These are phyloP conservation scores for Catocala nupta DNA, from an alignment of 2,888 invertebrate species.

Conservation along the genomic window DNA sequence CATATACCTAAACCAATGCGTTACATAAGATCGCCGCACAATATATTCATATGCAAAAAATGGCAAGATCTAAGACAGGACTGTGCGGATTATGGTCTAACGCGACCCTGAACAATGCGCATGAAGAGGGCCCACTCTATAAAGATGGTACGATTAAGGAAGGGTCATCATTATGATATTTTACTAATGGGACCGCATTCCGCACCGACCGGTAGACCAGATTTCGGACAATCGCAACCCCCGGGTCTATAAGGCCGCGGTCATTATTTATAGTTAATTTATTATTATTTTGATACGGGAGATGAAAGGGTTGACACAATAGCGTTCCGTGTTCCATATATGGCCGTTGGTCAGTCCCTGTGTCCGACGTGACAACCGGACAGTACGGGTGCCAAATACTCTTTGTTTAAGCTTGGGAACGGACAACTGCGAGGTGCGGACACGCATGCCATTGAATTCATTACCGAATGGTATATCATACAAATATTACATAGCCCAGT, in stretches of 20 bases:
- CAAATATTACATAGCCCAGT: neutral
- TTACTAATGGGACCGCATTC: constrained; percentile 85
- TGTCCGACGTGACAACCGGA: constrained; percentile 58
- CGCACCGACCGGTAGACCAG: constrained; percentile 80
- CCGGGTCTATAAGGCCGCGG: constrained; percentile 55
- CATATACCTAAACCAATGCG: constrained; percentile 28
- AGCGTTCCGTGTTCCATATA: constrained; percentile 74
- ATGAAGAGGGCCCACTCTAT: constrained; percentile 82
- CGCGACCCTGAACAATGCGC: constrained; percentile 71
- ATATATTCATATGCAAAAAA: constrained; percentile 79
- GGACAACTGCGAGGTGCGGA: constrained; percentile 22
- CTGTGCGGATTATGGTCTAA: constrained; percentile 84
- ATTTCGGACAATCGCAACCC: constrained; percentile 58
- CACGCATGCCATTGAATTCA: constrained; percentile 26
- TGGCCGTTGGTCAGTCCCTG: constrained; percentile 75
- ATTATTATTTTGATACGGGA: constrained; percentile 86
- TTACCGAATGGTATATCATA: constrained; percentile 5
- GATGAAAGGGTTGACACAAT: constrained; percentile 82
- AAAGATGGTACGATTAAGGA: constrained; percentile 82
- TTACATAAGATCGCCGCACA: constrained; percentile 53
- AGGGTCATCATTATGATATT: constrained; percentile 79
- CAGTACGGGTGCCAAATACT: constrained; percentile 55
- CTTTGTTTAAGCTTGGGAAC: constrained; percentile 69
- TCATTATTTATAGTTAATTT: constrained; percentile 85
- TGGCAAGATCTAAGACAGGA: constrained; percentile 62